A percentile compares a stretch with the other conserved stretches of the same genome.
These are phyloP conservation scores for Chaetodon trifascialis DNA, from an alignment of 2,113 vertebrate genomes.

Conservation along the genomic window DNA sequence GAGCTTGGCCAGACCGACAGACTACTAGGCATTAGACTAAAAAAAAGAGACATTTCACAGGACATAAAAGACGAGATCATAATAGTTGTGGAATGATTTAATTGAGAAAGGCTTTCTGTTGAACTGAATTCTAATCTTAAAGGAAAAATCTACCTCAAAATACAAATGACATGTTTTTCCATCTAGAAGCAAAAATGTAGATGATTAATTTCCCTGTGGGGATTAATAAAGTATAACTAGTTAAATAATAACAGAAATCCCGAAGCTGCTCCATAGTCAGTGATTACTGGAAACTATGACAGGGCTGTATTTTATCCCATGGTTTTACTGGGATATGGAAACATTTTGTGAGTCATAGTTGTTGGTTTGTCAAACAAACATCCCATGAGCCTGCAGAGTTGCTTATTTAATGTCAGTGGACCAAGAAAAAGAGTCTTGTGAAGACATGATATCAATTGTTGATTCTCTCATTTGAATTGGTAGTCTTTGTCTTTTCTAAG, in stretches of 20 bases:
- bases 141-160: background rate
- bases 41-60: background rate
- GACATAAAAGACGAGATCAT: background rate
- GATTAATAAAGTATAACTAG: background rate
- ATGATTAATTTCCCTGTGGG: background rate
- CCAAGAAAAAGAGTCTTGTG: conserved; percentile 6
- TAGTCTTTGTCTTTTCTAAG: background rate
- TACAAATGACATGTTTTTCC: background rate
- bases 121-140: background rate
- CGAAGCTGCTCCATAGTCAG: background rate
- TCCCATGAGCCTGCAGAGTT: conserved; percentile 6
- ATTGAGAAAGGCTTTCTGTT: background rate
- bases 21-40: background rate
- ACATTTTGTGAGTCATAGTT: conserved; percentile 39
- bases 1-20: background rate
- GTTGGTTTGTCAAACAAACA: conserved; percentile 27
- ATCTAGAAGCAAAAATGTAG: background rate
- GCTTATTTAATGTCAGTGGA: conserved; percentile 18
- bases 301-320: background rate
- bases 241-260: background rate
- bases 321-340: conserved; percentile 16
- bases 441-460: conserved; percentile 4
- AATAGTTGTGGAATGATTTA: background rate
- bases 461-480: background rate
- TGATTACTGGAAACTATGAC: conserved; percentile 30